phyloP scores from a whole-genome alignment of 2,888 invertebrate species.

The Andricus curvator region DNA sequence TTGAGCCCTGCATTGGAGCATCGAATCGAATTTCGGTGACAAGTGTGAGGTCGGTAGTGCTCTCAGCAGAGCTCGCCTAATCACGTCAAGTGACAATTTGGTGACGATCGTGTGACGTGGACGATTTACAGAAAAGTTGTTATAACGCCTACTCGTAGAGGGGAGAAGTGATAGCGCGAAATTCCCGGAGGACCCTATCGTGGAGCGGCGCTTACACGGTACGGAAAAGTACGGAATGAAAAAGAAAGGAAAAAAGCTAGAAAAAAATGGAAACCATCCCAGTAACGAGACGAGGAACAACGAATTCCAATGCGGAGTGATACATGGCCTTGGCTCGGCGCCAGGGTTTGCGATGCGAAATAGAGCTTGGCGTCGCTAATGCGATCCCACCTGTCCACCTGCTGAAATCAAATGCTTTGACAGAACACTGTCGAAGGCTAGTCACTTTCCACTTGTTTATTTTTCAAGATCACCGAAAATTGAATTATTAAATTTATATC shows the following conservation, averaged over 20 bases:
- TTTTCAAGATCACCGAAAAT: neutral
- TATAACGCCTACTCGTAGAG: neutral
- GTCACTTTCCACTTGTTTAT: neutral
- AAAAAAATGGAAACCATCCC: constrained; percentile 61
- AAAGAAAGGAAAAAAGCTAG: constrained; percentile 42
- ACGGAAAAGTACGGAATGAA: constrained; percentile 8
- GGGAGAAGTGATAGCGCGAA: neutral
- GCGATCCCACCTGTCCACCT: constrained; percentile 65
- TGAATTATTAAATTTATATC: neutral
- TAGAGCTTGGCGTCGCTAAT: constrained; percentile 69
- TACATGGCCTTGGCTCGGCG: constrained; percentile 70
- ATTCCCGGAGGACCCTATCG: constrained; percentile 15
- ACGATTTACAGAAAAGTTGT: constrained; percentile 22
- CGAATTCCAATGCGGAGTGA: constrained; percentile 73
- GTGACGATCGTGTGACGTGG: constrained; percentile 17
- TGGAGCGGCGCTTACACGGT: neutral
- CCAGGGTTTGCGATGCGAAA: constrained; percentile 72
- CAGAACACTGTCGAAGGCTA: neutral
- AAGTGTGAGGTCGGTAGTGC: neutral
- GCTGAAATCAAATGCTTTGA: constrained; percentile 29
- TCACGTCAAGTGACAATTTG: constrained; percentile 18
- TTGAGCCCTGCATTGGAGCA: neutral
- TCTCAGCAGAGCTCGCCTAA: neutral
- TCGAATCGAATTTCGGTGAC: neutral
- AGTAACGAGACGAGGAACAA: constrained; percentile 74